Conservation (phyloP, 2,888 invertebrate species). For the Pachycephus smyrnensis region DNA sequence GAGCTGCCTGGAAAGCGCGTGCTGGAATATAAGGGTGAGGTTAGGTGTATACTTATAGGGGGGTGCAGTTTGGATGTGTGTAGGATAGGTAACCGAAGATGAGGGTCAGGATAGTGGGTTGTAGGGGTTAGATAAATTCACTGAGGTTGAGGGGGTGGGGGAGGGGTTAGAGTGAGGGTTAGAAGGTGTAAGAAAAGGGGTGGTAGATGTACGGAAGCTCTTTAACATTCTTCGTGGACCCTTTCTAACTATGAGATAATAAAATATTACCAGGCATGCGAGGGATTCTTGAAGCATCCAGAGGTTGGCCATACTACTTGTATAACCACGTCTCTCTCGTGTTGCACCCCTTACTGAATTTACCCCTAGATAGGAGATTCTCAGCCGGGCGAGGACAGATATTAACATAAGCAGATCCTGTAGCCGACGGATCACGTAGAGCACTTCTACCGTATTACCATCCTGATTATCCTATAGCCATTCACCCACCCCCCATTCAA, state of each 20-base stretch:
- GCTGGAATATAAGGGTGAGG: background rate
- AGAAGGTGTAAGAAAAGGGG: background rate
- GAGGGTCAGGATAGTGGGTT: background rate
- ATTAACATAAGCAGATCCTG: constrained; percentile 60
- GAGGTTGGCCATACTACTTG: background rate
- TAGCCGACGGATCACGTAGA: constrained; percentile 55
- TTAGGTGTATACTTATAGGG: background rate
- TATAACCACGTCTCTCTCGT: background rate
- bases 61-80: background rate
- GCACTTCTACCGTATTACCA: constrained; percentile 54
- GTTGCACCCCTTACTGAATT: background rate
- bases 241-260: constrained; percentile 37
- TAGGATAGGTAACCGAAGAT: background rate
- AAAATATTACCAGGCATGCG: constrained; percentile 36
- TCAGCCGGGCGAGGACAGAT: constrained; percentile 39
- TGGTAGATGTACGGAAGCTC: background rate
- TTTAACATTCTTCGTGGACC: constrained; percentile 9
- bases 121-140: background rate
- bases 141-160: background rate
- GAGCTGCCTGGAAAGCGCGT: background rate
- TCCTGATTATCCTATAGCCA: constrained; percentile 54
- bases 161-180: no score
- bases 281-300: constrained; percentile 11
- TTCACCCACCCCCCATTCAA: constrained; percentile 20
- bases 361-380: background rate